Evolutionary conservation across 2,797 vertebrate genomes (phyloP), one percentile per base, ranked within the genome.

Genomic region (Aulostomus chinensis): DNA sequence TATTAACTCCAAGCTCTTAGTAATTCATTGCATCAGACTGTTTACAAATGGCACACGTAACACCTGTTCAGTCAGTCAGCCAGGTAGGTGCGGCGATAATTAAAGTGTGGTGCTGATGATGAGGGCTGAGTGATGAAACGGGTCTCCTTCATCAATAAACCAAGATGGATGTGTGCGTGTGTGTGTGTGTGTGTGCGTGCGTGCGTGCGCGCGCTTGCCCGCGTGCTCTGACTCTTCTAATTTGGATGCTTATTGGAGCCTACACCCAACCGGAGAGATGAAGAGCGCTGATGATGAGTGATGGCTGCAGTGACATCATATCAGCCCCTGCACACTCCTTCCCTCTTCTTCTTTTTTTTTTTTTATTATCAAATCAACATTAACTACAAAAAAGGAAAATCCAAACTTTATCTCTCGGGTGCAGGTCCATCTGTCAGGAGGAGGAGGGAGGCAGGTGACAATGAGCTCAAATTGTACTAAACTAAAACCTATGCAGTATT

Each of bases 141-240:
- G 32, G 50, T 47, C 43, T 53, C 40, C 29, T 54, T 68, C 52
- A 66, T 74, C 72, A 66, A 76, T 68, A 73, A 69, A 62, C 49
- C 12, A 35, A 38, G 65, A 78, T 43, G 59, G 60, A 73, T 63
- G 47, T 54, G 38, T 21, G 37, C 4, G 13, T 11, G 60, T 51
- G n/a, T n/a, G n/a, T n/a, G n/a, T n/a, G n/a, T n/a, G n/a, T n/a
- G n/a, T n/a, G n/a, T n/a, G n/a, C n/a, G n/a, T n/a, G n/a, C n/a
- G n/a, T n/a, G n/a, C n/a, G n/a, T n/a, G n/a, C n/a, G n/a, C n/a
- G n/a, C n/a, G n/a, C n/a, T n/a, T n/a, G n/a, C n/a, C n/a, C n/a
- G n/a, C n/a, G n/a, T 1, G 38, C 39, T 28, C 26, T 5, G 7
- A 20, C 49, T 49, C 42, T 5, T 57, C 66, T 71, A 45, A 51